Percentiles rank a stretch among this genome's conserved stretches.
These are phyloP conservation scores for Ascidia mentula DNA, from an alignment of 23 tunicate species.

Conservation along the genomic window DNA sequence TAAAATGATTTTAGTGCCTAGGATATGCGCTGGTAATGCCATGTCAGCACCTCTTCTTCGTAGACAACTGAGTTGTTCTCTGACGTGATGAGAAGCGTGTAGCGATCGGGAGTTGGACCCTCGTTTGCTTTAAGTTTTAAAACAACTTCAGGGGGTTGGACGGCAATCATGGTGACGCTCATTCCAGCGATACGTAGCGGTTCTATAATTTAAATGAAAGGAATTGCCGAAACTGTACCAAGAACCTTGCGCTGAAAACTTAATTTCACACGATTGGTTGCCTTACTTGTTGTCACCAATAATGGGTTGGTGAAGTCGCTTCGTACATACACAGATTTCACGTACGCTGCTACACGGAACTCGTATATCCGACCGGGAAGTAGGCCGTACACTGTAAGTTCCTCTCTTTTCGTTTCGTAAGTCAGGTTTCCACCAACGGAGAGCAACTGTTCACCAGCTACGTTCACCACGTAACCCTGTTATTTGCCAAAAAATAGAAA, in stretches of 20 bases:
- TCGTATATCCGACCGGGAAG: constrained; percentile 13
- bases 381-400: background rate
- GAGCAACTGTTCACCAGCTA: constrained; percentile 22
- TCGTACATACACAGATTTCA: background rate
- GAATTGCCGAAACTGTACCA: background rate
- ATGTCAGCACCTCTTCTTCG: background rate
- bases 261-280: background rate
- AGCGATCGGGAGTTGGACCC: background rate
- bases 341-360: constrained; percentile 32
- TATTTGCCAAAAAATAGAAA: background rate
- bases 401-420: background rate
- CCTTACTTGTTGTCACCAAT: constrained; percentile 8
- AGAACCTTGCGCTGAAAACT: background rate
- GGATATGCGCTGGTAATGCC: background rate
- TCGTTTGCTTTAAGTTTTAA: background rate
- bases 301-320: constrained; percentile 4
- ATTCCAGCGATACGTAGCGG: background rate
- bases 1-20: background rate
- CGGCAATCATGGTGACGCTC: background rate
- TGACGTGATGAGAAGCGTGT: background rate
- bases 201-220: background rate
- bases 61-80: background rate
- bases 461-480: constrained; percentile 40
- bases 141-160: background rate
- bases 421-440: background rate